These are phyloP conservation scores for Agrotis puta DNA, from an alignment of 2,888 invertebrate species.

Conservation along the genomic window DNA sequence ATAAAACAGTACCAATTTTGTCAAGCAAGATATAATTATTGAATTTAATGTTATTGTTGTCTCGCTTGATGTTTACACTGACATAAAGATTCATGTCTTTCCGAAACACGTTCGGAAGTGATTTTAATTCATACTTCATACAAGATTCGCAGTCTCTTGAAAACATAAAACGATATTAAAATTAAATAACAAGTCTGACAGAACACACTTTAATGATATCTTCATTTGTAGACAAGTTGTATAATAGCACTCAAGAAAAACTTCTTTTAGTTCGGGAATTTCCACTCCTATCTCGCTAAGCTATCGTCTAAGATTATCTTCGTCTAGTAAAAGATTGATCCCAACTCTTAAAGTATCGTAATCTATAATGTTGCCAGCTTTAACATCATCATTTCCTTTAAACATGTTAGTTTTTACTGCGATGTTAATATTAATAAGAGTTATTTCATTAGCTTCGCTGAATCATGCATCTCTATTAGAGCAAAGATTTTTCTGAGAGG, in stretches of 20 bases:
- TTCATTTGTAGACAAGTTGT: not conserved
- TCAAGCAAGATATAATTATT: not conserved
- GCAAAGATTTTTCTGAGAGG: constrained; percentile 26
- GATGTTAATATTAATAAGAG: constrained; percentile 3
- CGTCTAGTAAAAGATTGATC: constrained; percentile 30
- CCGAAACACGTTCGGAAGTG: not conserved
- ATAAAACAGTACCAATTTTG: not conserved
- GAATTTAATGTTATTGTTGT: constrained; percentile 1
- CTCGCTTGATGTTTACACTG: not conserved
- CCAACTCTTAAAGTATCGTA: constrained; percentile 27
- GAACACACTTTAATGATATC: not conserved
- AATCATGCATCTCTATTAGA: constrained; percentile 38
- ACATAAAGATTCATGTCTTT: not conserved
- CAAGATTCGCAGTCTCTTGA: not conserved
- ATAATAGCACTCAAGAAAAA: not conserved
- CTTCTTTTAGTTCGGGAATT: not conserved
- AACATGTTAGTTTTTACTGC: constrained; percentile 12
- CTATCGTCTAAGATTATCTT: constrained; percentile 11
- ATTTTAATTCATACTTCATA: not conserved
- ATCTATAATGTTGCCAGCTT: constrained; percentile 4
- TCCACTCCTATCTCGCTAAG: not conserved
- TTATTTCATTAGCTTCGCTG: constrained; percentile 36
- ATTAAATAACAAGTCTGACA: not conserved
- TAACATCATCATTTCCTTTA: constrained; percentile 24
- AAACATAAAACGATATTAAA: not conserved